These are phyloP conservation scores for Cheilosia scutellata DNA, from an alignment of 2,888 invertebrate species.

Conservation along the genomic window DNA sequence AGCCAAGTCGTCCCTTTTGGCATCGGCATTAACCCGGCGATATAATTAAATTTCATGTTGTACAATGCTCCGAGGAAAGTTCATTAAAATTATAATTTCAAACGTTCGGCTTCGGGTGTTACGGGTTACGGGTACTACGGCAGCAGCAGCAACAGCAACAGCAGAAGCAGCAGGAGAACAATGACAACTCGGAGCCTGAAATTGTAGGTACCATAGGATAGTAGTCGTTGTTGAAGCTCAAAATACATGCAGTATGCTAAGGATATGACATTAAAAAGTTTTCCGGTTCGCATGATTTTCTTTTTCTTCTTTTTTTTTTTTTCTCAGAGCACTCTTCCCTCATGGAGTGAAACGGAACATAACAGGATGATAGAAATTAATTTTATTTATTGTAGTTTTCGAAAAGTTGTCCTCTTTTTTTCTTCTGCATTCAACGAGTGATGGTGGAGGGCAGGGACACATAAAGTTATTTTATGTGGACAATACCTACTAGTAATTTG, in stretches of 20 bases:
- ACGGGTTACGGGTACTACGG: constrained; percentile 4
- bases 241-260: constrained; percentile 70
- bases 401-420: constrained; percentile 52
- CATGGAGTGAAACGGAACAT: constrained; percentile 53
- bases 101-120: constrained; percentile 75
- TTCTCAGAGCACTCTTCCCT: constrained; percentile 7
- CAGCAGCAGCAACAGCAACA: constrained; percentile 1
- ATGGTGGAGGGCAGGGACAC: not conserved
- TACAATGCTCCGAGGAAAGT: constrained; percentile 75
- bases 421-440: not conserved
- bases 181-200: constrained; percentile 58
- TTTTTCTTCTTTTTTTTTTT: constrained; percentile 13
- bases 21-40: constrained; percentile 75
- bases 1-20: constrained; percentile 65
- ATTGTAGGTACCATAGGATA: constrained; percentile 43
- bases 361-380: constrained; percentile 68
- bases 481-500: constrained; percentile 51
- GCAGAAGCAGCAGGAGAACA: constrained; percentile 46
- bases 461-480: constrained; percentile 59
- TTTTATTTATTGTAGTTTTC: constrained; percentile 71
- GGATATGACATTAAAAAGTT: constrained; percentile 74
- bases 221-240: constrained; percentile 37
- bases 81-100: constrained; percentile 76
- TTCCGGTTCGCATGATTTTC: constrained; percentile 71
- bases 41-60: constrained; percentile 76